Evolutionary conservation across 2,113 vertebrate species (phyloP).

Genomic region (Chascanopsetta lugubris): DNA sequence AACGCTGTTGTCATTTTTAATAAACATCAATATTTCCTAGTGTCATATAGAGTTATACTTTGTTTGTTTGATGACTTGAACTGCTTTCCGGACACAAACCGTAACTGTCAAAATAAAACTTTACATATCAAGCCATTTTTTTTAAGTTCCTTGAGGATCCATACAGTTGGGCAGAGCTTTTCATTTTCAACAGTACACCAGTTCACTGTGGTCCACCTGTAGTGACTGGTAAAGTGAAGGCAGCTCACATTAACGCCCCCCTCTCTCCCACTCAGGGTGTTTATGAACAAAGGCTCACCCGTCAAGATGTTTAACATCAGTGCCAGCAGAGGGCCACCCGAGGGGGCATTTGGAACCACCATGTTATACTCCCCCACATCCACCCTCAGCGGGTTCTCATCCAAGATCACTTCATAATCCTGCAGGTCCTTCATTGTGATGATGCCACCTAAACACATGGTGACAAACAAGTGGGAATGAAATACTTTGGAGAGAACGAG

Average conservation of each 20-base stretch:
- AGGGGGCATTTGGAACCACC: constrained; percentile 84
- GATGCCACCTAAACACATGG: constrained; percentile 86
- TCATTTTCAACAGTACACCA: constrained; percentile 31
- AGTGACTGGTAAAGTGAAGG: constrained; percentile 40
- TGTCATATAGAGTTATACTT: no score
- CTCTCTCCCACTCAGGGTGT: constrained; percentile 39
- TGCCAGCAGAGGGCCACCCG: constrained; percentile 90
- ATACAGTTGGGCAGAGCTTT: constrained; percentile 14
- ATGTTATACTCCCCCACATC: constrained; percentile 83
- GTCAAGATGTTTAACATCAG: constrained; percentile 94
- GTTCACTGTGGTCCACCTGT: constrained; percentile 10
- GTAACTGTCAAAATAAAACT: no score
- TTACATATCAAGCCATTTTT: no score
- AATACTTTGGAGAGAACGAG: background rate
- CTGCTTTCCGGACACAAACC: no score
- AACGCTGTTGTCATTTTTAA: no score
- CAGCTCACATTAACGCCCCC: constrained; percentile 43
- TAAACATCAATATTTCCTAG: no score
- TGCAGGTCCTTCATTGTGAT: constrained; percentile 87
- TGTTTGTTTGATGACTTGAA: no score
- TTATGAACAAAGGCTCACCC: constrained; percentile 78
- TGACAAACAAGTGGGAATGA: constrained; percentile 47
- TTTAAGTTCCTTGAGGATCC: constrained; percentile 22
- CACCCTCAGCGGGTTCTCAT: constrained; percentile 81
- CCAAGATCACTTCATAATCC: constrained; percentile 82